Evolutionary conservation across 1,140 invertebrate species (phyloP), one percentile per base, ranked within the genome.

Genomic region (Mesaphorura yosii): DNA sequence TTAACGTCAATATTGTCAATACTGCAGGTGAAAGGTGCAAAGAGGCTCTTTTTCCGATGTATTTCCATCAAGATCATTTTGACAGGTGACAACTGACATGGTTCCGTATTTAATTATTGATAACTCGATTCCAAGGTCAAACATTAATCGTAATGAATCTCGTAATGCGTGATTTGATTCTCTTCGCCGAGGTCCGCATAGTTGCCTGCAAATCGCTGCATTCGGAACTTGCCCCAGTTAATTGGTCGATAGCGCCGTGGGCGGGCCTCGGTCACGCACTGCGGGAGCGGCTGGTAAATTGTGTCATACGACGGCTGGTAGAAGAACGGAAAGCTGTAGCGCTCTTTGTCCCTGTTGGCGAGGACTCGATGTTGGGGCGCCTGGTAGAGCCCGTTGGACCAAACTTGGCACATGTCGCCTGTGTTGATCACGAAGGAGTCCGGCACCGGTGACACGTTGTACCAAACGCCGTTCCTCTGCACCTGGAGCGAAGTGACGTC

Each of bases 371-470:
- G 56, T 3, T 53, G 31, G 1, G 56, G 56, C 1, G 56, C 56
- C 25, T 58, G 48, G 40, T 48, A 58, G 12, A 48, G 26, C 7
- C 51, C 56, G 38, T 58, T 58, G 1, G 56, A 58, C 56, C 56
- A 58, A 44, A 58, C 56, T n/a, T 58, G 56, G 25, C 42, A 38
- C 45, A 53, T 53, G 34, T 58, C 56, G 20, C 56, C 56, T 20
- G 53, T 58, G 22, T 58, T 58, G 20, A 58, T 45, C 3, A 58
- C 56, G 41, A 44, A 58, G 3, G 56, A 58, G 39, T 48, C 56
- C 49, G 37, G 37, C 22, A 58, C 51, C 23, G 56, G 56, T 20
- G 48, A 26, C 31, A 56, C 44, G 34, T 56, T 49, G 26, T 56
- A 49, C 27, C 51, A 56, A 19, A 28, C 37, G 20, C 49, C 49